phyloP scores from a whole-genome alignment of 1,140 invertebrate genomes.

The Acromyrmex echinatior region DNA sequence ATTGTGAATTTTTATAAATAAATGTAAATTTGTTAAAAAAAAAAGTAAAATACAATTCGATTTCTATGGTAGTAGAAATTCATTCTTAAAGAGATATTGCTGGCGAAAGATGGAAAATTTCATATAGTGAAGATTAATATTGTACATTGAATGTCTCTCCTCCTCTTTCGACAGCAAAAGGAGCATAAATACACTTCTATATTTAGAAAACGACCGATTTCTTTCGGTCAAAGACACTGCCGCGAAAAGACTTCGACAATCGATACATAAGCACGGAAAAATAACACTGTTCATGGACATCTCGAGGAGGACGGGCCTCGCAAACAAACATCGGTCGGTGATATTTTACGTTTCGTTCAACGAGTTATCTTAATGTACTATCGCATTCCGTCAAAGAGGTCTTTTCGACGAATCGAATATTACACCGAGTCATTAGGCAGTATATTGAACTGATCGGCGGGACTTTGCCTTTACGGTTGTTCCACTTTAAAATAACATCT shows the following conservation, averaged over 20 bases:
- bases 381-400: neutral
- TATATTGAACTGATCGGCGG: neutral
- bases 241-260: constrained; percentile 1
- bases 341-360: constrained; percentile 14
- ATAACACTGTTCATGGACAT: constrained; percentile 18
- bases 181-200: constrained; percentile 1
- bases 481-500: constrained; percentile 42
- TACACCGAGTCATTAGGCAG: neutral
- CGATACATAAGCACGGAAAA: constrained; percentile 14
- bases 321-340: constrained; percentile 30
- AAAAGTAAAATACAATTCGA: no score
- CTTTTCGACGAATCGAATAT: neutral
- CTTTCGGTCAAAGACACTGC: constrained; percentile 33
- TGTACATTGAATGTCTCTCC: neutral
- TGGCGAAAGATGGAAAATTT: no score
- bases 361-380: constrained; percentile 1
- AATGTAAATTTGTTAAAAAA: no score
- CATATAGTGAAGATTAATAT: neutral
- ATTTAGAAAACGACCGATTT: constrained; percentile 36
- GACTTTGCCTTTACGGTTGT: constrained; percentile 13
- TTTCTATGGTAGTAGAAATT: no score
- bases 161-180: neutral
- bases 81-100: no score
- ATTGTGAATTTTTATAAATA: no score
- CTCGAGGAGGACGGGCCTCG: neutral